These are phyloP conservation scores for Prosopocoilus inquinatus DNA, from an alignment of 2,888 invertebrate species.

Conservation along the genomic window DNA sequence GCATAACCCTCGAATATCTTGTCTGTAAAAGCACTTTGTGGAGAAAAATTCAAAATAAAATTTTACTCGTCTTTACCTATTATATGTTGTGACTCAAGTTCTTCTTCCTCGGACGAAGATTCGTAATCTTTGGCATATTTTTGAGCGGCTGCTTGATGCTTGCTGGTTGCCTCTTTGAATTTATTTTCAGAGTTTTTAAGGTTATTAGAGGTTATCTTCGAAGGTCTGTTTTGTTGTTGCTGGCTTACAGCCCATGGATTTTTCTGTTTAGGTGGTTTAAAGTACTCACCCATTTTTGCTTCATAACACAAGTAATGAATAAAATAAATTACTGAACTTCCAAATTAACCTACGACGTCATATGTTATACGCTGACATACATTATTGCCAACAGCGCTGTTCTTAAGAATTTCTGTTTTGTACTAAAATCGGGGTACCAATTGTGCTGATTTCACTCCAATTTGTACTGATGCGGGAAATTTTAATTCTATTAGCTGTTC, in stretches of 20 bases:
- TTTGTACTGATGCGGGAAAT: too few species aligned
- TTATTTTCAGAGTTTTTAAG: constrained; percentile 37
- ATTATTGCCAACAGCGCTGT: too few species aligned
- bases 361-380: too few species aligned
- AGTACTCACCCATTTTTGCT: too few species aligned
- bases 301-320: too few species aligned
- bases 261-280: constrained; percentile 7
- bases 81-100: constrained; percentile 52
- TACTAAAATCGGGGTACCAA: too few species aligned
- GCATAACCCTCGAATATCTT: constrained; percentile 54
- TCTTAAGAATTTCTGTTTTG: too few species aligned
- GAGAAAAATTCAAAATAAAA: constrained; percentile 8
- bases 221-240: constrained; percentile 11
- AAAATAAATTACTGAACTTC: too few species aligned
- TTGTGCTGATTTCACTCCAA: too few species aligned
- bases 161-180: constrained; percentile 53
- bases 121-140: constrained; percentile 53
- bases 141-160: constrained; percentile 53
- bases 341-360: too few species aligned
- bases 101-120: constrained; percentile 57
- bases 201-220: constrained; percentile 21
- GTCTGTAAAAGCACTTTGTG: constrained; percentile 40
- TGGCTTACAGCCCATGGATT: constrained; percentile 20
- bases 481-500: too few species aligned
- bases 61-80: constrained; percentile 46